Conservation (phyloP, 2,888 invertebrate species). For the Patella pellucida region DNA sequence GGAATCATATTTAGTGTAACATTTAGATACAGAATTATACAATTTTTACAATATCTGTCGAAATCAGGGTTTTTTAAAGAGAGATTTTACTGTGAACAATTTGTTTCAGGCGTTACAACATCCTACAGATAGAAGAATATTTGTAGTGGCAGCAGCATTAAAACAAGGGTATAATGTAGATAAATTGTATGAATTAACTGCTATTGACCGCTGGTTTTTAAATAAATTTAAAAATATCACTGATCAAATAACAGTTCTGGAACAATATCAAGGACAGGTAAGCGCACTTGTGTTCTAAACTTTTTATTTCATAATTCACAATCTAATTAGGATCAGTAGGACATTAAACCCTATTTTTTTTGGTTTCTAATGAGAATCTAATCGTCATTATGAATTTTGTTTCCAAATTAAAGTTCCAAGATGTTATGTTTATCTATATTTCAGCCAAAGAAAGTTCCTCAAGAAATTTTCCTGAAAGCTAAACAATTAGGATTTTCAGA, state of each 20-base stretch:
- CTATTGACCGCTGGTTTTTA: constrained; percentile 97
- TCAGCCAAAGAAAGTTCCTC: constrained; percentile 49
- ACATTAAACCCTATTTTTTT: neutral
- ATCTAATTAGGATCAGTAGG: neutral
- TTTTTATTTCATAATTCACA: neutral
- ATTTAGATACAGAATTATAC: too few species aligned
- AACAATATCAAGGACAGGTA: constrained; percentile 71
- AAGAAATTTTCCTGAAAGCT: constrained; percentile 80
- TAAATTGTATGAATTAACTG: constrained; percentile 89
- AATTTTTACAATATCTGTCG: too few species aligned
- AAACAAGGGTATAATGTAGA: constrained; percentile 83
- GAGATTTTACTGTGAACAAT: too few species aligned
- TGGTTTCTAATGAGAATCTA: neutral
- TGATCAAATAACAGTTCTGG: constrained; percentile 79
- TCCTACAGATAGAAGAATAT: constrained; percentile 97
- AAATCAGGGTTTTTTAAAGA: too few species aligned
- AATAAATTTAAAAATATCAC: constrained; percentile 94
- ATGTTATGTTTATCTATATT: constrained; percentile 15
- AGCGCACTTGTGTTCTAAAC: neutral
- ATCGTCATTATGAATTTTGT: neutral
- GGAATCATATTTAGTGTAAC: too few species aligned
- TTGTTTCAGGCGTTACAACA: constrained; percentile 80
- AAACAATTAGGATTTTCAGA: constrained; percentile 98
- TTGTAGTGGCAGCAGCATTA: constrained; percentile 94
- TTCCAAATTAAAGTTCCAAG: too few species aligned